A percentile compares a stretch with the other conserved stretches of the same genome.
These are phyloP conservation scores for Solen grandis DNA, from an alignment of 1,140 invertebrate species.

Conservation along the genomic window DNA sequence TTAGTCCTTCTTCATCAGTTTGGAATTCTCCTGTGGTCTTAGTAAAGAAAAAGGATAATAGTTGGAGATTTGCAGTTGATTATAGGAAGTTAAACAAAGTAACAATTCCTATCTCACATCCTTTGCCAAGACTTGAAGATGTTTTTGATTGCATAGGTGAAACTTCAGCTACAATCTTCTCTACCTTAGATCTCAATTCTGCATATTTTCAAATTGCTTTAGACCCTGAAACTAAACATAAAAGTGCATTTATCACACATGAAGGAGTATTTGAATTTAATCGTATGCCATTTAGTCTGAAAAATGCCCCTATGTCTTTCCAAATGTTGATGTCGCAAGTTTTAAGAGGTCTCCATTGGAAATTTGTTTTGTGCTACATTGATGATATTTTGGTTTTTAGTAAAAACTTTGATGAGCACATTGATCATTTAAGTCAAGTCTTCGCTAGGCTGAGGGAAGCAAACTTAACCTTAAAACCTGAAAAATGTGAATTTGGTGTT, in stretches of 20 bases:
- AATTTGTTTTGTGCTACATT: constrained; percentile 56
- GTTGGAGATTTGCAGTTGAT: constrained; percentile 58
- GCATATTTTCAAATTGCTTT: constrained; percentile 57
- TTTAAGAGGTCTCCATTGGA: constrained; percentile 52
- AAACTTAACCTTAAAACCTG: constrained; percentile 60
- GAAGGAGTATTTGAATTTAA: constrained; percentile 52
- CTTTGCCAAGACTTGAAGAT: constrained; percentile 47
- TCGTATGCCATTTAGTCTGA: constrained; percentile 54
- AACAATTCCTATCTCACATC: constrained; percentile 13
- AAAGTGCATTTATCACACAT: constrained; percentile 59
- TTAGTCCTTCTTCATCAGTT: constrained; percentile 6
- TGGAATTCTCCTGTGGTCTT: constrained; percentile 60
- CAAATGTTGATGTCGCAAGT: constrained; percentile 51
- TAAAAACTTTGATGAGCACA: constrained; percentile 58
- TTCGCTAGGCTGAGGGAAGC: constrained; percentile 52
- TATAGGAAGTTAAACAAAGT: constrained; percentile 60
- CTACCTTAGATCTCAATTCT: constrained; percentile 51
- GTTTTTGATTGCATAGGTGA: constrained; percentile 46
- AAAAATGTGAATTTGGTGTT: constrained; percentile 59
- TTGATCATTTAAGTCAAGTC: constrained; percentile 50
- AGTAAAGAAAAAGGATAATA: constrained; percentile 56
- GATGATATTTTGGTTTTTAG: constrained; percentile 59
- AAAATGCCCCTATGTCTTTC: constrained; percentile 52
- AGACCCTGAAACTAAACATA: constrained; percentile 52
- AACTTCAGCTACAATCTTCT: constrained; percentile 23